Base-by-base conservation (phyloP, 2,888 invertebrate genomes). In the Neoitamus cyanurus region DNA sequence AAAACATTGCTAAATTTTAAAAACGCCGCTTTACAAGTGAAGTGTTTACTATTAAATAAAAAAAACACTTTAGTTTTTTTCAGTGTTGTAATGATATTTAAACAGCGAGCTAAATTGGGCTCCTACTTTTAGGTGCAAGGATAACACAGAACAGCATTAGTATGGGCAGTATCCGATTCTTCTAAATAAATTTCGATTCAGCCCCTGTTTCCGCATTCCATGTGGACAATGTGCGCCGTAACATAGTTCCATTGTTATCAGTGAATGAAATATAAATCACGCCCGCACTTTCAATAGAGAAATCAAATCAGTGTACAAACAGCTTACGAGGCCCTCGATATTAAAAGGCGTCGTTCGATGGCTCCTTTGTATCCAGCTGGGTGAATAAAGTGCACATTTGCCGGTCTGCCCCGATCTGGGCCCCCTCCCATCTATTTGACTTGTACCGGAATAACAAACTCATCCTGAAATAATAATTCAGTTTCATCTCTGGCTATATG, bases 391-490 rank as follows among this genome's bases (percentile, higher is more conserved):
- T 58, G 58, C 58, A 58, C 15, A 58, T 58, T 25, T 25, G 15
- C 58, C 20, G 7, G 20, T 20, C 20, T 25, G 9, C 58, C 58
- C 9, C 25, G 0, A 3, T 46, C 42, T n/a, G n/a, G n/a, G n/a
- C 42, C 2, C 11, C n/a, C 20, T 58, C 15, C 58, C 20, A 58
- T 58, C 58, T 58, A 20, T 58, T 58, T 58, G 58, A 58, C 58
- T 58, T 58, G 58, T 58, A 80, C 30, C 48, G 68, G 80, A 80
- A 80, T 80, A 80, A 80, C 80, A 80, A 80, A 80, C 80, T 80
- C 80, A 80, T 80, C 80, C 80, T 58, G 68, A 80, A 80, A 80
- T 80, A 80, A 80, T 80, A 80, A 80, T 68, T 80, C 58, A 80
- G 80, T 68, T 80, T 80, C 80, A 80, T 80, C 34, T 42, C 58